phyloP scores from a whole-genome alignment of 2,797 vertebrate genomes.

The Cuniculus paca region DNA sequence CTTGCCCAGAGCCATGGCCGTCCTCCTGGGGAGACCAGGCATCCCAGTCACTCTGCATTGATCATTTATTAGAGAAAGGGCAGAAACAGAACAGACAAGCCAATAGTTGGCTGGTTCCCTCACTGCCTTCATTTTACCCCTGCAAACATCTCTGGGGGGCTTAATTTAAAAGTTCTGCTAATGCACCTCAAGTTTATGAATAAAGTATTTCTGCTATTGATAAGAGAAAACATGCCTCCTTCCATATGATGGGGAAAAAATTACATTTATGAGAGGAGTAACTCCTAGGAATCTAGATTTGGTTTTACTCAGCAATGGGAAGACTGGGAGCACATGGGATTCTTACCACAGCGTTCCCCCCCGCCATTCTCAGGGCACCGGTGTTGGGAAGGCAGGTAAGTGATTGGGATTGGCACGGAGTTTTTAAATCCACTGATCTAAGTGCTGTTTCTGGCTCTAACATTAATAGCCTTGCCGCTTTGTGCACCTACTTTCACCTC shows the following conservation, averaged over 20 bases:
- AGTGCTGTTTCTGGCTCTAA: neutral
- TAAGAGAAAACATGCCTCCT: neutral
- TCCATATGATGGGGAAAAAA: neutral
- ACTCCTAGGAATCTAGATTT: constrained; percentile 38
- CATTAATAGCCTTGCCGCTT: neutral
- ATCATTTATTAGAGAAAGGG: neutral
- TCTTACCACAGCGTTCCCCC: neutral
- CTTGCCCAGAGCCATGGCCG: neutral
- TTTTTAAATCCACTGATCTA: constrained; percentile 14
- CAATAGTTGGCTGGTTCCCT: too few relatives aligned
- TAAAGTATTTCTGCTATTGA: neutral
- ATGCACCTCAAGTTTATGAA: neutral
- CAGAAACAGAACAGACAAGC: neutral
- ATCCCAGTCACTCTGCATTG: neutral
- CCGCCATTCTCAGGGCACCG: neutral
- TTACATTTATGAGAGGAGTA: neutral
- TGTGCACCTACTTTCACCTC: neutral
- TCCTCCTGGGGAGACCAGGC: neutral
- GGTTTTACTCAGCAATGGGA: neutral
- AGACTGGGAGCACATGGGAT: neutral
- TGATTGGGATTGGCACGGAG: neutral
- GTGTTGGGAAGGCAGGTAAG: neutral
- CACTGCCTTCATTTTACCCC: constrained; percentile 13
- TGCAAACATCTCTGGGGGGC: neutral
- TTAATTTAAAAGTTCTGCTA: neutral